Evolutionary conservation across 2,113 vertebrate species (phyloP).

Genomic region (Alligator sinensis): DNA sequence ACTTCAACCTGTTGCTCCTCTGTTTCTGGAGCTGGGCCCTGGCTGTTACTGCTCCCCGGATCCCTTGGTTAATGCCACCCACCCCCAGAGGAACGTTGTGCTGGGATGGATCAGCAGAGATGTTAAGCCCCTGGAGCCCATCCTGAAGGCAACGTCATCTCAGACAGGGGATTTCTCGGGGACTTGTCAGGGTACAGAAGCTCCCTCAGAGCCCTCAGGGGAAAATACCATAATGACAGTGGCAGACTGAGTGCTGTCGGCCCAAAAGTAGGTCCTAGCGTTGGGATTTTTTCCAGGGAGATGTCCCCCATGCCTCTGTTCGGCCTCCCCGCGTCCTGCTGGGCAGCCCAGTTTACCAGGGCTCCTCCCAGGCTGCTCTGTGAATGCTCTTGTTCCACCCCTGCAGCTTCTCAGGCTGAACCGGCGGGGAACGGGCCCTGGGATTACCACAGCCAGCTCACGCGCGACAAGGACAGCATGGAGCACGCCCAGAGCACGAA

Average conservation of each 20-base stretch:
- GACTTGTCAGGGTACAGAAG: neutral
- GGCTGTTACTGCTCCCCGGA: neutral
- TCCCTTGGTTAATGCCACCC: neutral
- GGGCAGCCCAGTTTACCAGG: neutral
- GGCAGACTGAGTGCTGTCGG: neutral
- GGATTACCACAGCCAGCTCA: slow-evolving; percentile 78
- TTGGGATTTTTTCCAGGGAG: neutral
- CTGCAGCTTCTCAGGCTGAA: neutral
- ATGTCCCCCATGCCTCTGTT: neutral
- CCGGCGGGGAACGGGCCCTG: slow-evolving; percentile 63
- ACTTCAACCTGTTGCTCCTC: neutral
- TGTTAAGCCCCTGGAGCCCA: neutral
- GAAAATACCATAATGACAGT: neutral
- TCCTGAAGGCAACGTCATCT: neutral
- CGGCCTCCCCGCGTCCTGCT: neutral
- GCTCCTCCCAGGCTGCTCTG: neutral
- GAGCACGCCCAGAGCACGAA: slow-evolving; percentile 74
- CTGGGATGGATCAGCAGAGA: neutral
- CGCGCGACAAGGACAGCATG: slow-evolving; percentile 69
- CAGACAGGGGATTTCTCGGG: neutral
- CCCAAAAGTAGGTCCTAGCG: neutral
- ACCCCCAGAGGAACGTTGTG: neutral
- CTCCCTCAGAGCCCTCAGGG: neutral
- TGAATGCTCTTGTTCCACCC: neutral
- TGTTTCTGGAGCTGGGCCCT: neutral